A percentile compares a stretch with the other conserved stretches of the same genome.
phyloP scores from a whole-genome alignment of 2,797 vertebrate species.

The Enteromius radiatus region DNA sequence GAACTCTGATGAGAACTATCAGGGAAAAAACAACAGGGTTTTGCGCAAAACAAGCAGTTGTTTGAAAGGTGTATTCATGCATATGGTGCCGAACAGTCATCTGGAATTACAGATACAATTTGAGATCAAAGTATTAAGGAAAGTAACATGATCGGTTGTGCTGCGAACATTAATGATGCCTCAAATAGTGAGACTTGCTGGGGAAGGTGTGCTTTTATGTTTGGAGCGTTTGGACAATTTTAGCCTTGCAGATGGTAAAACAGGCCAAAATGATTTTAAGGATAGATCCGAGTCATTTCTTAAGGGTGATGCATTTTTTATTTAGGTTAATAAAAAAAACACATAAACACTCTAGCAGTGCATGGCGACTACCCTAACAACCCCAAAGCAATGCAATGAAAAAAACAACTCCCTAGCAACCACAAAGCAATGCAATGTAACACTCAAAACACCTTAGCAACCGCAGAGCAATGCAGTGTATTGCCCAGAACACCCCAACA shows the following conservation, averaged over 20 bases:
- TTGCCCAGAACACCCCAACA: too few relatives aligned
- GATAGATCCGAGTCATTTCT: neutral
- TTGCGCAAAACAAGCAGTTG: constrained; percentile 8
- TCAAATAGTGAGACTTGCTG: neutral
- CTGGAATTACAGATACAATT: constrained; percentile 1
- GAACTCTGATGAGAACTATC: constrained; percentile 5
- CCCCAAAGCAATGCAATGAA: neutral
- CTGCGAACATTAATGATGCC: neutral
- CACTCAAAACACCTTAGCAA: too few relatives aligned
- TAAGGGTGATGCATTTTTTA: neutral
- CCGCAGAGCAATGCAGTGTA: too few relatives aligned
- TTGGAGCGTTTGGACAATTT: neutral
- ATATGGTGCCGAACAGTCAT: neutral
- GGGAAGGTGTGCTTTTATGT: neutral
- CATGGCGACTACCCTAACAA: neutral
- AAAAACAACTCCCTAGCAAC: too few relatives aligned
- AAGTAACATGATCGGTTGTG: neutral
- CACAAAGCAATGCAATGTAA: too few relatives aligned
- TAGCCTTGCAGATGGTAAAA: neutral
- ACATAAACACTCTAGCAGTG: neutral
- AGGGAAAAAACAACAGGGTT: neutral
- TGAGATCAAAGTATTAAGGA: neutral
- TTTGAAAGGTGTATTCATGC: constrained; percentile 3
- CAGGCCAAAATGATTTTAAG: neutral
- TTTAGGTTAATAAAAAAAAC: neutral